These are phyloP conservation scores for Nysson spinosus DNA, from an alignment of 2,888 invertebrate species.

Conservation along the genomic window DNA sequence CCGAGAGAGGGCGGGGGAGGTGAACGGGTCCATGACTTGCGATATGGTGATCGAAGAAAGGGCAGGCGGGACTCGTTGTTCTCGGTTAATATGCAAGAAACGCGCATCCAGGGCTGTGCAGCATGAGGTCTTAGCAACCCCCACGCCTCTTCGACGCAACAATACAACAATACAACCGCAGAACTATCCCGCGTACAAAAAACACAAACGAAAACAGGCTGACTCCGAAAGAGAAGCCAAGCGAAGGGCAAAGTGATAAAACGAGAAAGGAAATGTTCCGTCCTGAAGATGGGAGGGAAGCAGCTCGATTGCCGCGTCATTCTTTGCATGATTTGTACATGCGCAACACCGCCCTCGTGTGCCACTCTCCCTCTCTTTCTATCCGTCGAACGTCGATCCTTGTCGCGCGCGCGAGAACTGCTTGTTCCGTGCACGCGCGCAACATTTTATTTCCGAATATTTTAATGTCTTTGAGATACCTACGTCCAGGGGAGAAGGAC, in stretches of 20 bases:
- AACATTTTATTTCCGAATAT: too few relatives aligned
- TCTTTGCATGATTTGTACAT: slow-evolving; percentile 72
- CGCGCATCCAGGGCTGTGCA: slow-evolving; percentile 45
- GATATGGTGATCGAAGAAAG: slow-evolving; percentile 68
- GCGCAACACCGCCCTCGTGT: slow-evolving; percentile 68
- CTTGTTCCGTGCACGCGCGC: too few relatives aligned
- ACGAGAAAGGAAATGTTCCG: slow-evolving; percentile 16
- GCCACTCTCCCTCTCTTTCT: slow-evolving; percentile 28
- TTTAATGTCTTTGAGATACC: too few relatives aligned
- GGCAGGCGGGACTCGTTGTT: slow-evolving; percentile 50
- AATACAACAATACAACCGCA: too few relatives aligned
- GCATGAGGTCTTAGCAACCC: slow-evolving; percentile 40
- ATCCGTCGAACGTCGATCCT: background rate
- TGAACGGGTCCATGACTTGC: slow-evolving; percentile 70
- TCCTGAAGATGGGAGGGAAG: slow-evolving; percentile 20
- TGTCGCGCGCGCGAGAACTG: too few relatives aligned
- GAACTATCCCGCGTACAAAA: slow-evolving; percentile 18
- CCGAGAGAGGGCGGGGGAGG: slow-evolving; percentile 30
- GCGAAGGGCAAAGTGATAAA: slow-evolving; percentile 1
- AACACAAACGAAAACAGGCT: slow-evolving; percentile 1
- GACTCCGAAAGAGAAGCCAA: background rate
- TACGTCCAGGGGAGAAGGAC: too few relatives aligned
- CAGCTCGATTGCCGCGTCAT: slow-evolving; percentile 69
- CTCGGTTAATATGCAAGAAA: slow-evolving; percentile 71
- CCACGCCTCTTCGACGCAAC: too few relatives aligned